Evolutionary conservation across 1,140 invertebrate genomes (phyloP), one percentile per base, ranked within the genome.

Genomic region (Drosophila orena): DNA sequence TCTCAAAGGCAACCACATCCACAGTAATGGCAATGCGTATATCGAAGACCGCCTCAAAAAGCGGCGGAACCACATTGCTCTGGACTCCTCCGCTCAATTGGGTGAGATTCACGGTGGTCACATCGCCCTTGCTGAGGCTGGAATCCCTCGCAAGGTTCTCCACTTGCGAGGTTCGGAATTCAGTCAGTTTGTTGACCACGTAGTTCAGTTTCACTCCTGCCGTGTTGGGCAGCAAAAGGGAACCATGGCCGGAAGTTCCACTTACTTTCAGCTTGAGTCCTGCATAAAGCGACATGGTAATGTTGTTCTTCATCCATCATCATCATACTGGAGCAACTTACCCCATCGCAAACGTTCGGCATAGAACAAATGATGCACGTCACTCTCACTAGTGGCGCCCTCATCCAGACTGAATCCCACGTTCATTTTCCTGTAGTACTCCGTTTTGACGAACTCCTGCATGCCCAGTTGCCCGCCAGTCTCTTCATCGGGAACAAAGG

Each of bases 401-500:
- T 99, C 98, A 93, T 99, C 98, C 38, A 99, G 91, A 22, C 96
- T 95, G 93, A 98, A 97, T 0, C 97, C 98, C 65, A 98, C 93
- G 88, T 98, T 98, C 37, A 99, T 92, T n/a, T 94, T 92, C 89
- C 95, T 95, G 84, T 98, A 99, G 43, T 96, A 95, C 34, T 96
- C 93, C 0, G 95, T 95, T 17, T 95, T 91, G 0, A 98, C 94
- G 93, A 98, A 98, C 68, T 94, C 92, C 73, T 94, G 93, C 97
- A 99, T 98, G 12, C 97, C 98, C 56, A 95, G 93, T 7, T 93
- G 84, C 0, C 97, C 97, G 0, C 98, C 98, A 66, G 96, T 96
- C 93, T 99, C 98, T 92, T 99, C 98, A 93, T 99, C 98, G 81
- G 97, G 96, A 20, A 97, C 96, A 94, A 97, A 98, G 8, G 95